Base-by-base conservation (phyloP, 1,140 invertebrate species). In the Drosophila triauraria region DNA sequence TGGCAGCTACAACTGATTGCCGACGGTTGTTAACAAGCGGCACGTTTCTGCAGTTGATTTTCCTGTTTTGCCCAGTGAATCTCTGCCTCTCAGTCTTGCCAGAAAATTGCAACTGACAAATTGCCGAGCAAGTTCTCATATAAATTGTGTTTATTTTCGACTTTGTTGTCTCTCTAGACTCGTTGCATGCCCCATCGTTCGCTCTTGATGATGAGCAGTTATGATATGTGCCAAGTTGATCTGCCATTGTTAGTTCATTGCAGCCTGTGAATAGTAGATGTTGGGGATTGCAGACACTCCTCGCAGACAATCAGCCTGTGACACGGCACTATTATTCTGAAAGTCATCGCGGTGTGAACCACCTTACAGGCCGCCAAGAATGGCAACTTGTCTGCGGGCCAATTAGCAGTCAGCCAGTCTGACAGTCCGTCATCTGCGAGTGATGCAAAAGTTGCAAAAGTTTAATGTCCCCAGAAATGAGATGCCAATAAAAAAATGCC, bases 191-290 rank as follows among this genome's bases (percentile, higher is more conserved):
- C 43, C 51, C 53, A 20, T 51, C 17, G 51, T 17, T 48, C 63
- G 76, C 78, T 51, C 60, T 78, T 85, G 83, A 72, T 80, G 83
- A 87, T 87, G 72, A 80, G 57, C 84, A 75, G 84, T 87, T 88
- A 84, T 87, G 84, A 87, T 87, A 88, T 80, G 62, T 80, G 83
- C 46, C 70, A 85, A 85, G 75, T 75, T 61, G 84, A 87, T 80
- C 75, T 86, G 70, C 78, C 78, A 85, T 87, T 84, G 82, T 84
- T 84, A 50, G 67, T 25, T 56, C 20, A 17, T 54, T 40, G 48
- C 27, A 27, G 47, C 65, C 82, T 87, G 84, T 69, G 84, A 87
- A 88, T 43, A 47, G 38, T 43, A 47, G 38, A 72, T 68, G 71
- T 44, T 63, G 47, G 54, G 47, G 56, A 75, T 75, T 46, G 68